Base-by-base conservation (phyloP, 2,113 vertebrate genomes). In the Oriolus oriolus region DNA sequence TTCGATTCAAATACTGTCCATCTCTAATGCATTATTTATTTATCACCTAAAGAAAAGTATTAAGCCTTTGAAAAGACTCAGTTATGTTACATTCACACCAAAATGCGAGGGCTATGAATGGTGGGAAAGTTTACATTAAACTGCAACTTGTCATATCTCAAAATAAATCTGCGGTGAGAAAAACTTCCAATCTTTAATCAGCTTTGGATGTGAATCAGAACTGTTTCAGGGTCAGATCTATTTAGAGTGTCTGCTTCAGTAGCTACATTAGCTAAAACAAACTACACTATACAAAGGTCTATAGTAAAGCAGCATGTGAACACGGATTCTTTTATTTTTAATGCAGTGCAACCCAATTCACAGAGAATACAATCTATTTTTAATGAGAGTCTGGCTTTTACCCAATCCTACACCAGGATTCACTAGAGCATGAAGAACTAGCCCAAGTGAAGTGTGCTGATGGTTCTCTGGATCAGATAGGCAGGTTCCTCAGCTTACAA, bases 351-450 rank as follows among this genome's bases (percentile, higher is more conserved):
- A 87, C 71, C 71, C 89, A 87, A 84, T 87, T 95, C 2, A 44
- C 73, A 78, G 56, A 74, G 63, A 71, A 33, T 41, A 45, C 76
- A 78, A 89, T 94, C 83, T 94, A 84, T 94, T 93, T 96, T 93
- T 96, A 95, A 96, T 95, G 93, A 94, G 81, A 71, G 73, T 45
- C 86, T 96, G 96, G 96, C 83, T 95, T 96, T 71, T 86, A 87
- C 61, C 92, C 96, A 96, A 8, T 70, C 68, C 90, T 78, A 42
- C 68, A 78, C 10, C 64, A 89, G 49, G 47, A 86, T 65, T 89
- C 80, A 87, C 52, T 57, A 90, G 92, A 75, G 93, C 93, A 81
- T 78, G 86, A 90, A 92, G 56, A 94, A 90, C n/a, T n/a, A 86
- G 68, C n/a, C 52, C 27, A 41, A 78, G 64, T 35, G 47, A 87